Conservation (phyloP, 1,140 invertebrate genomes). For the Drosophila varians region DNA sequence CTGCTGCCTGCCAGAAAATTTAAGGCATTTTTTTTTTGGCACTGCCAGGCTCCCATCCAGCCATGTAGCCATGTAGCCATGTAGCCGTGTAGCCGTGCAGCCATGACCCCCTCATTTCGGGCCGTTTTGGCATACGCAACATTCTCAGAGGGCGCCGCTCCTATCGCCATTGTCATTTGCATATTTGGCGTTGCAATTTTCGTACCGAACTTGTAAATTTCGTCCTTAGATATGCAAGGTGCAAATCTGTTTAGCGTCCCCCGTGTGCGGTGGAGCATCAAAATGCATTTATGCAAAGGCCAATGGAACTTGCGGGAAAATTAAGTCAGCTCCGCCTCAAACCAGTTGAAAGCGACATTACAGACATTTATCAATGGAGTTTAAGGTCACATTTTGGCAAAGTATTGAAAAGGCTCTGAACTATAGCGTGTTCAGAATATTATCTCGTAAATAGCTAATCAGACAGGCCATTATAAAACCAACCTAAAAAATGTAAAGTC, state of each 20-base stretch:
- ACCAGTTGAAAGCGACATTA: slow-evolving; percentile 18
- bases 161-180: slow-evolving; percentile 55
- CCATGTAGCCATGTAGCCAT: neutral
- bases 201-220: slow-evolving; percentile 69
- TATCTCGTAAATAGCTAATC: slow-evolving; percentile 66
- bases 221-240: slow-evolving; percentile 68
- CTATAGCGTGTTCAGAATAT: too few relatives aligned
- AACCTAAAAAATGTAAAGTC: slow-evolving; percentile 14
- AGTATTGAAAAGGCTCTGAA: too few relatives aligned
- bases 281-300: slow-evolving; percentile 75
- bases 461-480: slow-evolving; percentile 23
- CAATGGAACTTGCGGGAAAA: slow-evolving; percentile 58
- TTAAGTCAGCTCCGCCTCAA: slow-evolving; percentile 44
- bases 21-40: slow-evolving; percentile 17
- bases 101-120: slow-evolving; percentile 30
- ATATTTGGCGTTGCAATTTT: slow-evolving; percentile 76
- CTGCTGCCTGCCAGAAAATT: slow-evolving; percentile 36
- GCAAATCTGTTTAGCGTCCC: slow-evolving; percentile 74
- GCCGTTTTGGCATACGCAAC: slow-evolving; percentile 25
- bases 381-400: neutral
- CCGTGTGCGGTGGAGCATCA: slow-evolving; percentile 41
- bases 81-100: neutral
- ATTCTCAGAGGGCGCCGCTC: slow-evolving; percentile 18
- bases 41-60: neutral
- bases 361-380: slow-evolving; percentile 17